Evolutionary conservation across 2,113 vertebrate genomes (phyloP), one percentile per base, ranked within the genome.

Genomic region (Opisthocomus hoazin): DNA sequence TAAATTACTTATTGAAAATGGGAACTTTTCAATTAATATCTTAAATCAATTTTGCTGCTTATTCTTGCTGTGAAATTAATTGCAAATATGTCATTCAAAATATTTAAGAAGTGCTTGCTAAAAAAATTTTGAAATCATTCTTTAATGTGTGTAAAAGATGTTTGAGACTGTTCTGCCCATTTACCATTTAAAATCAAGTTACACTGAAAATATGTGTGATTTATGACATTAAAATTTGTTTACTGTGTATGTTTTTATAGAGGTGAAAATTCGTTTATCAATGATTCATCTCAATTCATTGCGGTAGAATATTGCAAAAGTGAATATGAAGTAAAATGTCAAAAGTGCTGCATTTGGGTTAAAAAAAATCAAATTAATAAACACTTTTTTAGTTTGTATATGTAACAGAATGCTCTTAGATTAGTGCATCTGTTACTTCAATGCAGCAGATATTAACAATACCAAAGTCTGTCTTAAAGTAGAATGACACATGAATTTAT

Each of bases 131-230:
- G 1, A 80, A 88, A 74, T 46, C 0, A 19, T 50, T 83, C 29
- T 65, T 76, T 58, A 63, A 63, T n/a, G 10, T 46, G 8, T 76
- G 13, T 63, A 39, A 48, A 75, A 46, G 6, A 21, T 43, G 0
- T 43, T 89, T 78, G 18, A 23, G 24, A 70, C 26, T 86, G 70
- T 74, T 90, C 24, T 83, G 7, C 30, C 26, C 39, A 26, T 86
- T 93, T 74, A 26, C 23, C 65, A 8, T 69, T 87, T 76, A 73
- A 94, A 94, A 39, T n/a, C 8, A 78, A 75, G n/a, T 24, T 83
- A 5, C 10, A 53, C 13, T 77, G 79, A 74, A 87, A 77, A 69
- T 46, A 10, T 1, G 0, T 58, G n/a, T 65, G 51, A 54, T 58
- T 93, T 81, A 34, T 66, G 27, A 50, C 6, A 41, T 45, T 41